Evolutionary conservation across 1,140 invertebrate species (phyloP).

Genomic region (Musca vetustissima): DNA sequence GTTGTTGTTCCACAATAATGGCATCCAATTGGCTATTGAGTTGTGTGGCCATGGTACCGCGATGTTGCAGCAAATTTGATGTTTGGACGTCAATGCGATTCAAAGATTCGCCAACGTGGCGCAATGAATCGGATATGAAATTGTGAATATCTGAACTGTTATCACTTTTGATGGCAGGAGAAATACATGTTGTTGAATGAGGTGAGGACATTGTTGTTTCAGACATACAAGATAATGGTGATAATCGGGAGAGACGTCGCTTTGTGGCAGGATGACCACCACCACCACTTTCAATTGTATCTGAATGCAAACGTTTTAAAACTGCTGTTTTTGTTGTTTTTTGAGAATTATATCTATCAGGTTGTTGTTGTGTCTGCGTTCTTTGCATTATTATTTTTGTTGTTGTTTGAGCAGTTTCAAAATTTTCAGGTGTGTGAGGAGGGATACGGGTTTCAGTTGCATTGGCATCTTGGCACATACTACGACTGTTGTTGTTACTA

Average conservation of each 20-base stretch:
- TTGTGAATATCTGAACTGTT: conserved; percentile 30
- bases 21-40: conserved; percentile 36
- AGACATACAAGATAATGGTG: too few species aligned
- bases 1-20: conserved; percentile 38
- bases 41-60: conserved; percentile 24
- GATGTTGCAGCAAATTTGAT: conserved; percentile 30
- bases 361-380: too few species aligned
- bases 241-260: not conserved
- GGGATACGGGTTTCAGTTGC: too few species aligned
- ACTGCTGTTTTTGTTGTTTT: too few species aligned
- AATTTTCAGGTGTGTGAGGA: not conserved
- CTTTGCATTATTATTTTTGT: too few species aligned
- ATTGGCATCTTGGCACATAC: too few species aligned
- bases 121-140: conserved; percentile 38
- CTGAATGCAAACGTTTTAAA: conserved; percentile 25
- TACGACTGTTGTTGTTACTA: too few species aligned
- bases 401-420: not conserved
- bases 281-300: not conserved
- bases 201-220: not conserved
- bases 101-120: conserved; percentile 37
- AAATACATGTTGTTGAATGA: not conserved
- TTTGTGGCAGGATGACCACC: not conserved
- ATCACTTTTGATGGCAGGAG: not conserved
- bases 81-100: conserved; percentile 32
- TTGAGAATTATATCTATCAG: not conserved